Evolutionary conservation across 2,888 invertebrate genomes (phyloP), one percentile per base, ranked within the genome.

Genomic region (Acleris sparsana): DNA sequence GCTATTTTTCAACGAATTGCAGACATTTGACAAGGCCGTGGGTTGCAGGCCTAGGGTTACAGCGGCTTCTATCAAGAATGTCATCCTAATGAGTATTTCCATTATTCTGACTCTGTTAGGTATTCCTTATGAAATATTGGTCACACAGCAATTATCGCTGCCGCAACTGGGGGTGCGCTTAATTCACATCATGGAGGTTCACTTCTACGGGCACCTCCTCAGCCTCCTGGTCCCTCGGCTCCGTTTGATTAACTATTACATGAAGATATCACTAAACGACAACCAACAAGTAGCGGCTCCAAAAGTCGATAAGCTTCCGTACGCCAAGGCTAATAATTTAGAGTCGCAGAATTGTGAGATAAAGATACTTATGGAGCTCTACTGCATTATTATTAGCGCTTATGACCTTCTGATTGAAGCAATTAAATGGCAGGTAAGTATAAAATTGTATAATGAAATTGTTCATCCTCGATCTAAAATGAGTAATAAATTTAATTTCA

Each of bases 381-480:
- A 87, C 68, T 79, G 86, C 33, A 79, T 78, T 25, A 72, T 84
- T 20, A 82, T 84, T 9, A 82, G 79, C 63, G 72, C 83, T n/a
- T 83, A 83, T 46, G 80, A 84, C 53, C 80, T 67, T 67, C 74
- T 89, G 62, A 80, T 82, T 44, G 82, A 85, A 63, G 83, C 87
- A 1, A 79, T 88, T 22, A 87, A 87, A 71, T 88, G 86, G 86
- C 87, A 87, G 86, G 88, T 88, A 74, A 75, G 68, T 67, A 43
- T 22, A 33, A 11, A 11, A 11, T 9, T 0, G 0, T 22, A 22
- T 2, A 3, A 2, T 2, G 4, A 22, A 22, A 44, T n/a, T 2
- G 25, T 29, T n/a, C 4, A 4, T 44, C 6, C 1, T 16, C 13
- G n/a, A 2, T 46, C 6, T 7, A 1, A 7, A n/a, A n/a, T 17